Evolutionary conservation across 2,888 invertebrate genomes (phyloP).

Genomic region (Apotomis betuletana): DNA sequence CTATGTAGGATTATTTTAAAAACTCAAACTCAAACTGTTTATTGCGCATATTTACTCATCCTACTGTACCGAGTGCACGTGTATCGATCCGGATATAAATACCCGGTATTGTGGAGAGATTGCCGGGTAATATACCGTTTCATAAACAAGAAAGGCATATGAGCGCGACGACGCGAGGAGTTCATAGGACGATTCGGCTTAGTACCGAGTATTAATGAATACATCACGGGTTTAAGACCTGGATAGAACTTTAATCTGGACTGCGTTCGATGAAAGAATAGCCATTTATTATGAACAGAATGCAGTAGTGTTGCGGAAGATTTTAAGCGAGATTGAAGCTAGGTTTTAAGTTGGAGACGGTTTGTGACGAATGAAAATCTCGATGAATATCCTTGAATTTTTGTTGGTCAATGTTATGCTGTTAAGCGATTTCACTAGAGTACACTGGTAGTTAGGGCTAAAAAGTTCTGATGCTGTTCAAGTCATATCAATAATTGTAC

Average conservation of each 20-base stretch:
- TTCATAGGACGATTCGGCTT: not conserved
- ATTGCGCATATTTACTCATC: too few species aligned
- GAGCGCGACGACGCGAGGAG: not conserved
- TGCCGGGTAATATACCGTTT: not conserved
- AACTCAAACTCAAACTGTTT: too few species aligned
- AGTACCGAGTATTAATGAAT: not conserved
- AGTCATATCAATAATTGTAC: too few species aligned
- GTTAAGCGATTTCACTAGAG: too few species aligned
- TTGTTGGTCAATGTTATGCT: too few species aligned
- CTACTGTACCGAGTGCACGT: constrained; percentile 1
- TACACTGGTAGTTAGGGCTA: too few species aligned
- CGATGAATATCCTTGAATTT: too few species aligned
- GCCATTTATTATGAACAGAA: not conserved
- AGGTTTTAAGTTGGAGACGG: too few species aligned
- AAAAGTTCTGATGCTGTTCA: too few species aligned
- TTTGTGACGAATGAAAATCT: too few species aligned
- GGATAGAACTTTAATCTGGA: not conserved
- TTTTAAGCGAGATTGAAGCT: too few species aligned
- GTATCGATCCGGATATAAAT: constrained; percentile 15
- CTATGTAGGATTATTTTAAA: not conserved
- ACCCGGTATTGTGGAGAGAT: constrained; percentile 9
- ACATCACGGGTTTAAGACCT: not conserved
- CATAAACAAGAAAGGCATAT: not conserved
- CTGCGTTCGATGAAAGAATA: not conserved
- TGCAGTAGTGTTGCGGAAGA: too few species aligned